Base-by-base conservation (phyloP, 1,140 invertebrate genomes). In the Trichoplusia ni region DNA sequence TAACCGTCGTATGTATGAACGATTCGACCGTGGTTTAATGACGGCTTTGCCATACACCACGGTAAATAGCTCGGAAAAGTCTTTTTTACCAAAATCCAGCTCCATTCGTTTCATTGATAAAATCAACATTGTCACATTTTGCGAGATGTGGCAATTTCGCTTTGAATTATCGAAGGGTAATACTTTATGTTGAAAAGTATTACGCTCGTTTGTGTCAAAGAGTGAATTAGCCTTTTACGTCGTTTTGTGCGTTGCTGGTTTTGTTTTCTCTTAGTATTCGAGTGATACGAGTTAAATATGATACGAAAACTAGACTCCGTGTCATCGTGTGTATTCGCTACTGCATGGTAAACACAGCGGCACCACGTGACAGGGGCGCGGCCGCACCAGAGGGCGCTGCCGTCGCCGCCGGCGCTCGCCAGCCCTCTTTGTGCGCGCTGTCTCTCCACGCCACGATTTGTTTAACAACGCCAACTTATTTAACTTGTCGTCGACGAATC, bases 81-180 rank as follows among this genome's bases (percentile, higher is more conserved):
- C 33, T 47, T 54, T 54, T 35, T 21, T 21, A 37, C 31, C 11
- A 54, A 54, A 53, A 27, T 7, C 19, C 51, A 11, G 11, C 14
- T 51, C n/a, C 29, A 13, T 54, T 14, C 35, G 51, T 40, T 40
- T 38, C 35, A 40, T 54, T 38, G 51, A 54, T 37, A 54, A 54
- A 38, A 54, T 54, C 51, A 23, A 54, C 51, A 54, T 54, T 38
- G 47, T 35, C 29, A 25, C 51, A 38, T 54, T 54, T 54, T 54
- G 35, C 21, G 33, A 40, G 51, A 38, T 40, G 33, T 51, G 29
- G 29, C 31, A 35, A 51, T 51, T 51, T 51, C 16, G 14, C 27
- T 23, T 2, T 40, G 49, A 54, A 37, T 23, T 54, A 54, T 51
- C 16, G 29, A 14, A 21, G n/a, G 47, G 44, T 13, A 21, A 13